Conservation (phyloP, 1,140 invertebrate genomes). For the Trichonephila clavipes region DNA sequence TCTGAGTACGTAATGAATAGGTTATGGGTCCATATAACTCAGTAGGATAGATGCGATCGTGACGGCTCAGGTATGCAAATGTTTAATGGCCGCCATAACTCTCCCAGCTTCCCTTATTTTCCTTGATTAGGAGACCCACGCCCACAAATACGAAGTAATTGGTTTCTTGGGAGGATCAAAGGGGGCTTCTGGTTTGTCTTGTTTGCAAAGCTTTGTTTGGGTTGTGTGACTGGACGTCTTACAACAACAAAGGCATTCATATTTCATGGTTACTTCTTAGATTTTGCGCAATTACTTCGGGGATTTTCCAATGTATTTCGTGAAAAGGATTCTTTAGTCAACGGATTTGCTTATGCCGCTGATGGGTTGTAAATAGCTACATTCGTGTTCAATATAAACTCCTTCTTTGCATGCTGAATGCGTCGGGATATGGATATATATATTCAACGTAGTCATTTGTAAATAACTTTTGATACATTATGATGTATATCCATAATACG, state of each 20-base stretch:
- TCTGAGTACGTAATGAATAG: slow-evolving; percentile 63
- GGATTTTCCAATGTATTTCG: background rate
- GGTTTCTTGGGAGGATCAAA: slow-evolving; percentile 66
- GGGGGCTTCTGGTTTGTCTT: background rate
- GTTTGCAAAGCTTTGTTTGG: background rate
- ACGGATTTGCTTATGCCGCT: background rate
- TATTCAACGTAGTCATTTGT: no score
- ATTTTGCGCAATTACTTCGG: background rate
- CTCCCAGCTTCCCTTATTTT: slow-evolving; percentile 61
- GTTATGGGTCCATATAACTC: slow-evolving; percentile 69
- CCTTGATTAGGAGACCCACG: slow-evolving; percentile 60
- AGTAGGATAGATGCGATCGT: slow-evolving; percentile 54
- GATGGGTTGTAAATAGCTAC: no score
- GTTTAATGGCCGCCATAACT: slow-evolving; percentile 71
- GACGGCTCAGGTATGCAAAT: slow-evolving; percentile 72
- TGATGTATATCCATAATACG: no score
- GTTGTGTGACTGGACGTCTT: background rate
- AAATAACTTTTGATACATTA: no score
- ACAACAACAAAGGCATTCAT: background rate
- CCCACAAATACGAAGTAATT: slow-evolving; percentile 69
- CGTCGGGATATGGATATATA: no score
- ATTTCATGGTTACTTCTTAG: background rate
- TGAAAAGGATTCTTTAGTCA: background rate
- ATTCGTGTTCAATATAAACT: no score
- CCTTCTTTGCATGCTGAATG: no score